A percentile compares a stretch with the other conserved stretches of the same genome.
Evolutionary conservation across 2,113 vertebrate species (phyloP).

Genomic region (Ctenodactylus gundi): DNA sequence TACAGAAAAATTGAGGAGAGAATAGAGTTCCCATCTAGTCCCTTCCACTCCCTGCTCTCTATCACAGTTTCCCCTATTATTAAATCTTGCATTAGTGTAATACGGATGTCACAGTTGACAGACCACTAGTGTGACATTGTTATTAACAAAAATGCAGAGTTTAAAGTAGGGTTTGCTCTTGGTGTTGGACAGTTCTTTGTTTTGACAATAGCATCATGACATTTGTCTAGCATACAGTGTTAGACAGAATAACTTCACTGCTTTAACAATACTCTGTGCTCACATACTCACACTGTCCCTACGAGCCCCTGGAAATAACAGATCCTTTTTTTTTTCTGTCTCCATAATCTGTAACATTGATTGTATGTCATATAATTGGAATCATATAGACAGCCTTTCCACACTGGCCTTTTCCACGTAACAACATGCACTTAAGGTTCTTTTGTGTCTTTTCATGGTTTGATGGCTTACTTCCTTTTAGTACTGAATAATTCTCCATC

Average conservation of each 20-base stretch:
- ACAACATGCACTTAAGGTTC: background rate
- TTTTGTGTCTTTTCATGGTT: fast-evolving
- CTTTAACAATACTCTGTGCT: background rate
- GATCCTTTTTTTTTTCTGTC: background rate
- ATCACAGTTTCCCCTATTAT: background rate
- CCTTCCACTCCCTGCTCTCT: fast-evolving
- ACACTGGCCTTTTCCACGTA: background rate
- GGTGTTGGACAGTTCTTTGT: background rate
- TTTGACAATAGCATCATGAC: too few relatives aligned
- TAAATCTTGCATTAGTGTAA: background rate
- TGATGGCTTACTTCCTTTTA: background rate
- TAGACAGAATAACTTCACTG: background rate
- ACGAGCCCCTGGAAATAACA: background rate
- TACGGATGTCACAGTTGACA: background rate
- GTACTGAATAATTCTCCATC: background rate
- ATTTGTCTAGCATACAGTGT: background rate
- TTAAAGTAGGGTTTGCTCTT: background rate
- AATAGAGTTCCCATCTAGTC: background rate
- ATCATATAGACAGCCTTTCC: background rate
- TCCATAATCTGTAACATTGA: background rate
- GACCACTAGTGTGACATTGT: background rate
- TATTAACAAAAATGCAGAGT: background rate
- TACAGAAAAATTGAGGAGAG: background rate
- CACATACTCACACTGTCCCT: fast-evolving
- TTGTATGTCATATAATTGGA: background rate